Conservation (phyloP, 2,888 invertebrate genomes). For the Drosophila basisetae region DNA sequence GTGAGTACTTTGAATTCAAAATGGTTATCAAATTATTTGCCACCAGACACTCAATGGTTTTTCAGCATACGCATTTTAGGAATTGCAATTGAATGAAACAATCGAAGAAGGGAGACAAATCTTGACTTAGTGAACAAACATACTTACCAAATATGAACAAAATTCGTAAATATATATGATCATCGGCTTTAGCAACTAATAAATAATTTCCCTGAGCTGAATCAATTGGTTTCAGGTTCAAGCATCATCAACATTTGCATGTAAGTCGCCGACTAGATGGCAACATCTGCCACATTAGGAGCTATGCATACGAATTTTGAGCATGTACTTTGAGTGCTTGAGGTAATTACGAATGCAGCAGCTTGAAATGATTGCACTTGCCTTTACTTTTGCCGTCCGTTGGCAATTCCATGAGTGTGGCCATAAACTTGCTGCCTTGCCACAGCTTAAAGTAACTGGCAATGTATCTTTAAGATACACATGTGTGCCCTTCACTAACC, state of each 20-base stretch:
- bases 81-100: slow-evolving; percentile 15
- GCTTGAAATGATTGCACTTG: slow-evolving; percentile 74
- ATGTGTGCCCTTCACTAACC: slow-evolving; percentile 9
- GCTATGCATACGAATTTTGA: slow-evolving; percentile 45
- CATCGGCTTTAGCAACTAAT: slow-evolving; percentile 2
- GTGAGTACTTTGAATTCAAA: not conserved
- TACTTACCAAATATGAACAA: not conserved
- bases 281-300: slow-evolving; percentile 57
- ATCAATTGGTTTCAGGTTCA: slow-evolving; percentile 16
- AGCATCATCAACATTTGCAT: slow-evolving; percentile 10
- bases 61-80: slow-evolving; percentile 11
- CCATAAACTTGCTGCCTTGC: slow-evolving; percentile 53
- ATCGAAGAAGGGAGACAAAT: not conserved
- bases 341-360: slow-evolving; percentile 66
- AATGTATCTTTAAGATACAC: slow-evolving; percentile 56
- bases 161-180: not conserved
- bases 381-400: slow-evolving; percentile 40
- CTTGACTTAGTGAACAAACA: not conserved
- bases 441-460: slow-evolving; percentile 49
- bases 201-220: not conserved
- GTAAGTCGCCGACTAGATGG: slow-evolving; percentile 9
- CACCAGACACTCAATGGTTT: slow-evolving; percentile 21
- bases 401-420: slow-evolving; percentile 31
- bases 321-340: slow-evolving; percentile 41
- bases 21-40: slow-evolving; percentile 10